A percentile compares a stretch with the other conserved stretches of the same genome.
Evolutionary conservation across 2,888 invertebrate species (phyloP).

Genomic region (Cephus pygmeus): DNA sequence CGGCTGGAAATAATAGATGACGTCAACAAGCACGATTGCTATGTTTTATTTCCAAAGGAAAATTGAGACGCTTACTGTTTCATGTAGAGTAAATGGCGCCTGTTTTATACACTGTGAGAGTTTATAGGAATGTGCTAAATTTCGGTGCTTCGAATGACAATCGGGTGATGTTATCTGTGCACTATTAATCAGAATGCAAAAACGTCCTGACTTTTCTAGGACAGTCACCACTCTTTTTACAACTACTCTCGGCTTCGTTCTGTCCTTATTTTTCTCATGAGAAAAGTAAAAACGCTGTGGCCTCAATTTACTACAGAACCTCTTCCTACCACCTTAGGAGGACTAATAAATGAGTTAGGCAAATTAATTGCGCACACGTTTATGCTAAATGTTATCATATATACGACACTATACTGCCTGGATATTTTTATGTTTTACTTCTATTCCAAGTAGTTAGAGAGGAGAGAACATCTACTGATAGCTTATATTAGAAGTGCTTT

Average conservation of each 20-base stretch:
- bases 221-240: conserved; percentile 19
- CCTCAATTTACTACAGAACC: not conserved
- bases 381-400: not conserved
- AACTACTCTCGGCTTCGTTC: conserved; percentile 25
- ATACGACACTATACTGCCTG: not conserved
- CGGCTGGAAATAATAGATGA: no score
- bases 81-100: not conserved
- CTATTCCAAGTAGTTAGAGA: not conserved
- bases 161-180: conserved; percentile 29
- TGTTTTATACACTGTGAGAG: not conserved
- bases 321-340: not conserved
- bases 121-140: not conserved
- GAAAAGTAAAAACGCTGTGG: not conserved
- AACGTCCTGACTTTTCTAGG: conserved; percentile 27
- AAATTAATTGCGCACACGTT: not conserved
- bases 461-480: not conserved
- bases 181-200: conserved; percentile 31
- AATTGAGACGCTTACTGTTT: not conserved
- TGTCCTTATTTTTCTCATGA: not conserved
- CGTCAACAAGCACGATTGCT: not conserved
- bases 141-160: conserved; percentile 15
- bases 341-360: not conserved
- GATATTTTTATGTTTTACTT: not conserved
- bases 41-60: not conserved
- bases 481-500: not conserved